Evolutionary conservation across 2,888 invertebrate species (phyloP), one percentile per base, ranked within the genome.

Genomic region (Caenorhabditis imperialis): DNA sequence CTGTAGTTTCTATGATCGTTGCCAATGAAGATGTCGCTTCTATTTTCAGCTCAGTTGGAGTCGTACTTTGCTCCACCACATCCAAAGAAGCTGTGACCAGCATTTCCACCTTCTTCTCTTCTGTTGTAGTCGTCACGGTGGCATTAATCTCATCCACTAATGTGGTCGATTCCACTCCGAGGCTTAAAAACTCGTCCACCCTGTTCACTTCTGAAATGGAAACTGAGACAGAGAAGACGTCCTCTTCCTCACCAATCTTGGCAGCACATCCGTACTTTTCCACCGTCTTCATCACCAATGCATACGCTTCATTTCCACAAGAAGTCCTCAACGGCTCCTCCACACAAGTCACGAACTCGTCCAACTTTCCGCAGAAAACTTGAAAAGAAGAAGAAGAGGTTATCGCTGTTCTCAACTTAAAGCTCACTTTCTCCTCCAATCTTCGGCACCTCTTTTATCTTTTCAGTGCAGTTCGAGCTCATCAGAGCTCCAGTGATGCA

Each of bases 381-480:
- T 33, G 16, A 71, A 71, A 30, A 16, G 20, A 33, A 33, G 23
- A n/a, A 33, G 14, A 12, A n/a, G 27, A 18, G 16, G 12, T 6
- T 35, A n/a, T 37, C 37, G 48, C 22, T 14, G 35, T 33, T 10
- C 50, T 27, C 1, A 30, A 40, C 40, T 5, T 40, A n/a, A 18
- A 8, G 37, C 53, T 35, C 33, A 71, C 62, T 44, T 35, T 73
- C 73, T 35, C 73, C 73, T 23, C 55, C 69, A n/a, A 75, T 69
- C 22, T 53, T 57, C 5, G 74, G 74, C 3, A 57, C 63, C 20
- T 42, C 69, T 5, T 54, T 47, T 6, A 75, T 69, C 33, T 42
- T 25, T 3, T 14, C 25, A 3, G 69, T 54, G 45, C 74, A 75
- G 22, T 69, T 69, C 6, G 74, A 67, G 1, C 23, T 22, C 1